phyloP scores from a whole-genome alignment of 2,113 vertebrate species.

The Coptodon bakossiorum region DNA sequence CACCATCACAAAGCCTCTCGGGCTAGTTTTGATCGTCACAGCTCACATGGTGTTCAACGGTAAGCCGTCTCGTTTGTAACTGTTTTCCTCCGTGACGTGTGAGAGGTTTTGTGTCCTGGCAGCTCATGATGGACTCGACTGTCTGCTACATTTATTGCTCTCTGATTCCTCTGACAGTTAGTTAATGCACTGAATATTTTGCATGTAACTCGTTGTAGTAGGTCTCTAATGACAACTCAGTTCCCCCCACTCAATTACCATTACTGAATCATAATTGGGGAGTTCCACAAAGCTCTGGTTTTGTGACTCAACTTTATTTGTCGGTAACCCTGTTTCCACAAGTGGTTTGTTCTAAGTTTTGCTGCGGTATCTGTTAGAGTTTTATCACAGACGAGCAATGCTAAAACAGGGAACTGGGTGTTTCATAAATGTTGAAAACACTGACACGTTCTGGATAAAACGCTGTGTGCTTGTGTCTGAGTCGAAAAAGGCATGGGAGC shows the following conservation, averaged over 20 bases:
- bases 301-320: background rate
- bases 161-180: background rate
- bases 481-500: background rate
- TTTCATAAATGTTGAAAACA: background rate
- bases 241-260: background rate
- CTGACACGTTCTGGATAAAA: background rate
- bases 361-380: background rate
- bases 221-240: background rate
- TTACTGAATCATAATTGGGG: background rate
- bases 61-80: conserved; percentile 22
- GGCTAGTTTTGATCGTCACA: conserved; percentile 28
- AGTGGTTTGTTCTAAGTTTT: background rate
- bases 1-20: background rate
- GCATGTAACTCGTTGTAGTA: background rate
- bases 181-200: background rate
- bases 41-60: conserved; percentile 29
- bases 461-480: background rate
- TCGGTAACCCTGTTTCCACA: background rate
- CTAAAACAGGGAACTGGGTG: background rate
- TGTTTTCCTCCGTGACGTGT: background rate
- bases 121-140: background rate
- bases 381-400: background rate
- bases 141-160: background rate
- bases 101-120: background rate
- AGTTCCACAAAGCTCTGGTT: background rate